Evolutionary conservation across 23 tunicate species (phyloP).

Genomic region (Ascidia mentula): DNA sequence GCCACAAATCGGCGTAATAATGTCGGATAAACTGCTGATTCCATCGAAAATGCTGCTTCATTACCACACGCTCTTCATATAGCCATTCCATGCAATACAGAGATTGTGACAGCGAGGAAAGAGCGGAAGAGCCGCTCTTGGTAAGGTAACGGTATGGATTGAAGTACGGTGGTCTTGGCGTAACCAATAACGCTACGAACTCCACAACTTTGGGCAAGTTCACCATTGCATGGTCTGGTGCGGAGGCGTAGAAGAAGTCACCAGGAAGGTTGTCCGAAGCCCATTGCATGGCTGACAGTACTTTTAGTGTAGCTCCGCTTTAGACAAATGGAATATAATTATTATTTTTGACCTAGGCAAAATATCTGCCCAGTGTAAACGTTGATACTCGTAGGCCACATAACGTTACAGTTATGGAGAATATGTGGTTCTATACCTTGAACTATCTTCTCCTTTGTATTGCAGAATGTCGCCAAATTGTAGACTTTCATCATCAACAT

Average conservation of each 20-base stretch:
- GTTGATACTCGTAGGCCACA: too few species aligned
- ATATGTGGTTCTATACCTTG: constrained; percentile 15
- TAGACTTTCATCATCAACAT: constrained; percentile 24
- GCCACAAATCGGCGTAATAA: constrained; percentile 41
- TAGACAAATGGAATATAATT: neutral
- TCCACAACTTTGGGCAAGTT: constrained; percentile 34
- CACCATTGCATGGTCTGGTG: constrained; percentile 48
- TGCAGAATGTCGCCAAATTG: constrained; percentile 55
- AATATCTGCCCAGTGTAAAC: too few species aligned
- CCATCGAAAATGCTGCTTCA: neutral
- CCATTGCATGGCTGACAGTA: constrained; percentile 55
- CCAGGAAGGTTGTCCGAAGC: constrained; percentile 38
- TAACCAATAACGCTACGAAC: neutral
- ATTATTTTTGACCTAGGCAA: too few species aligned
- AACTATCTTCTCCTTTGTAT: constrained; percentile 37
- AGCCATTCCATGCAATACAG: constrained; percentile 38
- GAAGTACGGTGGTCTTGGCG: constrained; percentile 16
- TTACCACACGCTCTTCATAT: neutral
- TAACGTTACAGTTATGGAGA: too few species aligned
- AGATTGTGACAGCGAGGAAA: constrained; percentile 32
- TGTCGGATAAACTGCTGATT: neutral
- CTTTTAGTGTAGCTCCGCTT: constrained; percentile 19
- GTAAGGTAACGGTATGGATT: neutral
- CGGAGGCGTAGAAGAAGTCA: constrained; percentile 45
- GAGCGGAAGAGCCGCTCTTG: constrained; percentile 28